phyloP scores from a whole-genome alignment of 2,888 invertebrate species.

The Pyrgus malvae region DNA sequence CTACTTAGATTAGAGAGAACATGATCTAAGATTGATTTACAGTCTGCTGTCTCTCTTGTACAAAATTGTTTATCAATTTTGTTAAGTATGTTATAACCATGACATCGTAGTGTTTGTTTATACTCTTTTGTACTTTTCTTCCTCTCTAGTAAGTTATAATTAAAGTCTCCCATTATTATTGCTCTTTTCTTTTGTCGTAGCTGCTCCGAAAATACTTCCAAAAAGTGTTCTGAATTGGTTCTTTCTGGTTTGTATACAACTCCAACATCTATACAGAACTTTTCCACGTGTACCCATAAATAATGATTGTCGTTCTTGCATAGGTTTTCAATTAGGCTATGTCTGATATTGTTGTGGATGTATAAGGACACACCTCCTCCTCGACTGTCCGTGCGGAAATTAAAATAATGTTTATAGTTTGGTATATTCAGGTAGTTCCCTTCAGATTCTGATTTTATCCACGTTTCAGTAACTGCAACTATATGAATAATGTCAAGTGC shows the following conservation, averaged over 20 bases:
- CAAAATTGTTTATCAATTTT: not conserved
- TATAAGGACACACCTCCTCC: constrained; percentile 1
- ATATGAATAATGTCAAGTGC: not conserved
- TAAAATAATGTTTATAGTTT: not conserved
- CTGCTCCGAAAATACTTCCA: not conserved
- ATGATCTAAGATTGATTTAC: not conserved
- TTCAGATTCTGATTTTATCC: not conserved
- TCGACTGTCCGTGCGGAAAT: not conserved
- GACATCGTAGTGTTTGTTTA: not conserved
- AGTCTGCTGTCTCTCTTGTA: not conserved
- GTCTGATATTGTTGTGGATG: not conserved
- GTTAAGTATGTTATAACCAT: not conserved
- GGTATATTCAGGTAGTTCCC: not conserved
- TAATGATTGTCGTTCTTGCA: not conserved
- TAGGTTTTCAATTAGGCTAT: not conserved
- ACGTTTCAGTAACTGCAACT: not conserved
- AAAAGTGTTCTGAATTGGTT: not conserved
- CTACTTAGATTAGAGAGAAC: not conserved
- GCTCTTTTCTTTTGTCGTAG: not conserved
- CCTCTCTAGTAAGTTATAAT: not conserved
- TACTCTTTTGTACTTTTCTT: not conserved
- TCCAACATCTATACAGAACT: constrained; percentile 1
- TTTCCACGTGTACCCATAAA: constrained; percentile 1
- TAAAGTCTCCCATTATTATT: constrained; percentile 6
- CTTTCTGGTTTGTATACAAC: not conserved